A percentile compares a stretch with the other conserved stretches of the same genome.
These are phyloP conservation scores for Parauchenoglanis punctatus DNA, from an alignment of 2,797 vertebrate genomes.

Conservation along the genomic window DNA sequence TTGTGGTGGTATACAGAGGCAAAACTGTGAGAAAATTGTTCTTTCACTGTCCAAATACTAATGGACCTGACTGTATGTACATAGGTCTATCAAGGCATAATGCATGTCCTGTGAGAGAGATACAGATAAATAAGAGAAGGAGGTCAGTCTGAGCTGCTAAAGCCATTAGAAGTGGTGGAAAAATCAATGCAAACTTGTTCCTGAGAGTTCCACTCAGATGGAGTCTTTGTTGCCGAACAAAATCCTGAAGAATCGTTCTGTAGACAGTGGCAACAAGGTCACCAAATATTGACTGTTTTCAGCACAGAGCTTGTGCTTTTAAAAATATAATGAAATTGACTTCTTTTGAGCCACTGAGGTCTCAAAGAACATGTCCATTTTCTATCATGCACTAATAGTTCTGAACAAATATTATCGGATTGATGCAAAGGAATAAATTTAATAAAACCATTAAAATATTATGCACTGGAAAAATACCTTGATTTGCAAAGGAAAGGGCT, in stretches of 20 bases:
- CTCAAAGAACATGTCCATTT: conserved; percentile 23
- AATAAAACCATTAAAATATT: not conserved
- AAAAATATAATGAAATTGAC: conserved; percentile 51
- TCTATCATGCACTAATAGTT: not conserved
- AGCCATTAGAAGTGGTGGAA: conserved; percentile 84
- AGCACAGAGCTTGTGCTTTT: conserved; percentile 41
- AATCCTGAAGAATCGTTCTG: conserved; percentile 59
- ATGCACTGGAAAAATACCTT: not conserved
- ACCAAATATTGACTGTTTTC: conserved; percentile 52
- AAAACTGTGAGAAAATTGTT: too few relatives aligned
- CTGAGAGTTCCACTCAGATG: conserved; percentile 78
- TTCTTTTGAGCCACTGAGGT: conserved; percentile 21
- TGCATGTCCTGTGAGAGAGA: not conserved
- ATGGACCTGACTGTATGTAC: not conserved
- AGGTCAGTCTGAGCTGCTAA: conserved; percentile 72
- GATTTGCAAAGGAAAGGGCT: not conserved
- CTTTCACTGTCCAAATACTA: too few relatives aligned
- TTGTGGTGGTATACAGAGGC: too few relatives aligned
- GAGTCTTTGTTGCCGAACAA: conserved; percentile 78
- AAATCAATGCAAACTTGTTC: conserved; percentile 86
- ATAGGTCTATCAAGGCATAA: not conserved
- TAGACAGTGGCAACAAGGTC: conserved; percentile 51
- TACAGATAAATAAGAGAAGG: conserved; percentile 52
- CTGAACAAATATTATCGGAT: not conserved
- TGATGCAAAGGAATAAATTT: too few relatives aligned